phyloP scores from a whole-genome alignment of 2,113 vertebrate species.

The Phaethon lepturus region DNA sequence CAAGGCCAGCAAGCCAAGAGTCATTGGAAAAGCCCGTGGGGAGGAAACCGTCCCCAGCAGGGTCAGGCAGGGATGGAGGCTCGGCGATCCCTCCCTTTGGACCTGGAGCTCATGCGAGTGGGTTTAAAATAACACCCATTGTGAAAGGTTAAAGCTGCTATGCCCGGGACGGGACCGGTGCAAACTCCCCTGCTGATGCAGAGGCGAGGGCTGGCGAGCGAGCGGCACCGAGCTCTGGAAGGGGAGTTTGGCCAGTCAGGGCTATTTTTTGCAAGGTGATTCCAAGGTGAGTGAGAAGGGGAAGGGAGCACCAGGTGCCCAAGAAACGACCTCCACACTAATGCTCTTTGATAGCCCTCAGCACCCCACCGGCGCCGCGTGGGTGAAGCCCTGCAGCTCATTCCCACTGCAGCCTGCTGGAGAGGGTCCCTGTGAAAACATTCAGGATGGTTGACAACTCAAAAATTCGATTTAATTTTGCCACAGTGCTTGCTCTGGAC shows the following conservation, averaged over 20 bases:
- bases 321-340: not conserved
- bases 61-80: not conserved
- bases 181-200: not conserved
- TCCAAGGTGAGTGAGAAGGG: not conserved
- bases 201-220: rapidly evolving
- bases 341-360: rapidly evolving
- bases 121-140: not conserved
- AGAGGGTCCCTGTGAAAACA: not conserved
- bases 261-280: not conserved
- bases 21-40: rapidly evolving
- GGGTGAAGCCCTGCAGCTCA: not conserved
- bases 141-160: not conserved
- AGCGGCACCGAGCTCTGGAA: not conserved
- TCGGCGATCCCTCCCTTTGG: rapidly evolving
- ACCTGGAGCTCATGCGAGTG: not conserved
- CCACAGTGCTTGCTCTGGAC: not conserved
- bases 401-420: not conserved
- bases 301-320: not conserved
- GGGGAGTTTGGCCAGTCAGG: not conserved
- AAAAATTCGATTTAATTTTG: not conserved
- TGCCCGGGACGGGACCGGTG: rapidly evolving
- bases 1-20: not conserved
- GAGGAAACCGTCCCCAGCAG: not conserved
- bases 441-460: not conserved
- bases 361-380: not conserved